phyloP scores from a whole-genome alignment of 2,888 invertebrate species.

The Ferrisia virgata region DNA sequence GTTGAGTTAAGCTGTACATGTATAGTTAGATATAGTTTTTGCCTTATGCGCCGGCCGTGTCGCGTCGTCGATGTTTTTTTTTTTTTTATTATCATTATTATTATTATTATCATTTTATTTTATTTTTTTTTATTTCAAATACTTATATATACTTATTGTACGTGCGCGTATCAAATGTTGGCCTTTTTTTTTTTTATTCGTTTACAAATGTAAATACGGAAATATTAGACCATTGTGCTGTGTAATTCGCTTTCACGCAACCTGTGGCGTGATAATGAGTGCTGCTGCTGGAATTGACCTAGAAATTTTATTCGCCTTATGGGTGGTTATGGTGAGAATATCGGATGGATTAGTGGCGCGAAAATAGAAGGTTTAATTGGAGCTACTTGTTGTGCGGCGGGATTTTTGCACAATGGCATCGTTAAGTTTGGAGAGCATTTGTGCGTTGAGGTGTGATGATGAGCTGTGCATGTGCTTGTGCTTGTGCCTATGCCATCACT shows the following conservation, averaged over 20 bases:
- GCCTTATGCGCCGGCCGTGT: neutral
- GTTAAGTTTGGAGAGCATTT: neutral
- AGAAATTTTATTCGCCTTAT: conserved; percentile 12
- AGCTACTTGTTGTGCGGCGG: neutral
- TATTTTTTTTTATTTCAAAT: neutral
- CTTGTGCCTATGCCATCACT: neutral
- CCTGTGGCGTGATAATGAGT: neutral
- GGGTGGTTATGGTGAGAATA: conserved; percentile 17
- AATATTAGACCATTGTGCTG: conserved; percentile 10
- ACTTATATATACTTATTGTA: neutral
- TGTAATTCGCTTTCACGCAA: conserved; percentile 19
- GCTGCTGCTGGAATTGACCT: conserved; percentile 9
- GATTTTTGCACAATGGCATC: neutral
- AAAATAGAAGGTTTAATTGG: conserved; percentile 5
- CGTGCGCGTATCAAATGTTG: neutral
- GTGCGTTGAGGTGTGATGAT: neutral
- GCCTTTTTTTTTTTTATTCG: neutral
- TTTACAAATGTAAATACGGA: conserved; percentile 18
- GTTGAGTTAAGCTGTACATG: too few relatives aligned
- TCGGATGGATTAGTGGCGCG: conserved; percentile 17
- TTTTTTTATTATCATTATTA: too few relatives aligned
- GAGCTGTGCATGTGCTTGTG: neutral
- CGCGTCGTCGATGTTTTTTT: neutral
- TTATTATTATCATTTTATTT: too few relatives aligned
- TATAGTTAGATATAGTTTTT: neutral